Percentiles rank a stretch among this genome's conserved stretches.
phyloP scores from a whole-genome alignment of 2,797 vertebrate genomes.

The Poecilia picta region DNA sequence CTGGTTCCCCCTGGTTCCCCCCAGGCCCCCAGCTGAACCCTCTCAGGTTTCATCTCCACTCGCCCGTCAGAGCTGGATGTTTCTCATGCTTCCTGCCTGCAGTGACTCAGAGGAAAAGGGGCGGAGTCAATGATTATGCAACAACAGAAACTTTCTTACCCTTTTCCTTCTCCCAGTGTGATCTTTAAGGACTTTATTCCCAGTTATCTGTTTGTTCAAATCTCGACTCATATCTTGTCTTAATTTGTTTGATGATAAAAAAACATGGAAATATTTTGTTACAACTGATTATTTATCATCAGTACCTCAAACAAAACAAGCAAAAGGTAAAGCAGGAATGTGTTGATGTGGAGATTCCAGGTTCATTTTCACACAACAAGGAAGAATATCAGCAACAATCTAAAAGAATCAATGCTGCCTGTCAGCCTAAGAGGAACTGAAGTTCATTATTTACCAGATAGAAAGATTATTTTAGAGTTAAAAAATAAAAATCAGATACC shows the following conservation, averaged over 20 bases:
- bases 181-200: not conserved
- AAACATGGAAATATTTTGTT: not conserved
- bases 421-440: not conserved
- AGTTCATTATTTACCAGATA: not conserved
- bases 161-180: not conserved
- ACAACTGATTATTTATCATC: not conserved
- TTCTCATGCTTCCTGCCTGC: not conserved
- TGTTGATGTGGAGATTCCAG: not conserved
- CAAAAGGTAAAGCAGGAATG: not conserved
- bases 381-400: not conserved
- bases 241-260: not conserved
- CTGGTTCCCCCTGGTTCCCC: fast-evolving
- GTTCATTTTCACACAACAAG: not conserved
- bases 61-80: not conserved
- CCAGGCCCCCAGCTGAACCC: no score
- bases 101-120: slow-evolving; percentile 7
- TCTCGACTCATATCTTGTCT: not conserved
- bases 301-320: not conserved
- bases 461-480: not conserved
- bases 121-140: not conserved
- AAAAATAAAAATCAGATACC: not conserved
- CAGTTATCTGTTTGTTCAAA: not conserved
- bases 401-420: not conserved
- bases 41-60: not conserved
- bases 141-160: not conserved